A percentile compares a stretch with the other conserved stretches of the same genome.
phyloP scores from a whole-genome alignment of 2,113 vertebrate species.

The Hemicordylus capensis region DNA sequence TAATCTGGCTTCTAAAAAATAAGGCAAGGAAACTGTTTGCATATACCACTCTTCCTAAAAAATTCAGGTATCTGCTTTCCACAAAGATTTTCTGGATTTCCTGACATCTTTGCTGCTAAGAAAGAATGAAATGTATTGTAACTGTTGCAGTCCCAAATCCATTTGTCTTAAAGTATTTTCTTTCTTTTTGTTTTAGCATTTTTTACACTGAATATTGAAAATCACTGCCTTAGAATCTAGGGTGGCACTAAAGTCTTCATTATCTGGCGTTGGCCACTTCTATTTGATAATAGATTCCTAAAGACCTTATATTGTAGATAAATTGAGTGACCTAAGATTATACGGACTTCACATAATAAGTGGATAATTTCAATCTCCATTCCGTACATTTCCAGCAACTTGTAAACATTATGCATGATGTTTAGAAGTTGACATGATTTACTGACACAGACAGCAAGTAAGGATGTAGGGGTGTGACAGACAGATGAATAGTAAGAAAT shows the following conservation, averaged over 20 bases:
- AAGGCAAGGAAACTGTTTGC: neutral
- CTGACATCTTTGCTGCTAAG: neutral
- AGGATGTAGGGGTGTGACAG: too few species aligned
- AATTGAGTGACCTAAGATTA: neutral
- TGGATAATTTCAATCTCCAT: neutral
- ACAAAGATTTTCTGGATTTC: neutral
- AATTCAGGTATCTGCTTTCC: neutral
- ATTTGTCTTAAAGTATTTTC: neutral
- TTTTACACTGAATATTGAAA: neutral
- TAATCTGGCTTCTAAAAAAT: too few species aligned
- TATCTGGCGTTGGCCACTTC: neutral
- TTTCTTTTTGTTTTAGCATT: neutral
- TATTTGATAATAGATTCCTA: neutral
- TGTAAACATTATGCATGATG: neutral
- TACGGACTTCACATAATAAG: neutral
- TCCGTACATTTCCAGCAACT: neutral
- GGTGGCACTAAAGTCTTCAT: neutral
- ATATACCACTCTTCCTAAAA: neutral
- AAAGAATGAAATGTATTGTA: neutral
- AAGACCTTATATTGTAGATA: neutral
- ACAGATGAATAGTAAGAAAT: too few species aligned
- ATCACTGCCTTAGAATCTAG: neutral
- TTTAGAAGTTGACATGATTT: too few species aligned
- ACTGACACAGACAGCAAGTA: too few species aligned
- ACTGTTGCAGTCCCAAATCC: neutral